These are phyloP conservation scores for Cosmopolites sordidus DNA, from an alignment of 2,888 invertebrate genomes.

Conservation along the genomic window DNA sequence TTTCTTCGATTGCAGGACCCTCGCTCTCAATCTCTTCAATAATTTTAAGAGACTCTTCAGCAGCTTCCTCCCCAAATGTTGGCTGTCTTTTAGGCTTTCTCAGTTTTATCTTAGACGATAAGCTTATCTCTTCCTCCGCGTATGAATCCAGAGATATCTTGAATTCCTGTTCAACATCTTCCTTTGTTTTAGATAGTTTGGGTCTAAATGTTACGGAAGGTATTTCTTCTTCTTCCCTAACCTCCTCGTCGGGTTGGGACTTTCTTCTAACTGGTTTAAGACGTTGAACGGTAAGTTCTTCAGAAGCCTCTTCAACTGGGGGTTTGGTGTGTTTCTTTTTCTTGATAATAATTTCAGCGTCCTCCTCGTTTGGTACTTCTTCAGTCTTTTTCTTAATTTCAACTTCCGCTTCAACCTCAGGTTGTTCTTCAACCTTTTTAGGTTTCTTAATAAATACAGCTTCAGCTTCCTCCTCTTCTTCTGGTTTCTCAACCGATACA, in stretches of 20 bases:
- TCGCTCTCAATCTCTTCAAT: conserved; percentile 62
- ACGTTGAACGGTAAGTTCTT: conserved; percentile 71
- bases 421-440: conserved; percentile 47
- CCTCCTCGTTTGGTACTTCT: conserved; percentile 34
- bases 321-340: conserved; percentile 49
- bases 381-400: conserved; percentile 28
- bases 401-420: conserved; percentile 33
- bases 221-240: conserved; percentile 70
- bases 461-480: conserved; percentile 59
- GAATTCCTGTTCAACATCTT: conserved; percentile 86
- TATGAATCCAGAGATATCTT: conserved; percentile 81
- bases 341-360: conserved; percentile 33
- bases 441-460: conserved; percentile 57
- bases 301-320: conserved; percentile 56
- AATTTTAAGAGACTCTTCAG: conserved; percentile 70
- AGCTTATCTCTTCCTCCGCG: conserved; percentile 82
- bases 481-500: conserved; percentile 15
- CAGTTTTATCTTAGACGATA: conserved; percentile 77
- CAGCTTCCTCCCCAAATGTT: conserved; percentile 72
- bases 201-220: conserved; percentile 79
- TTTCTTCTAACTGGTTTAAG: conserved; percentile 65
- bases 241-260: conserved; percentile 60
- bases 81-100: conserved; percentile 65
- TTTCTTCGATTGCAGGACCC: conserved; percentile 59
- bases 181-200: conserved; percentile 70